Conservation (phyloP, 1,140 invertebrate genomes). For the Drosophila obscura region DNA sequence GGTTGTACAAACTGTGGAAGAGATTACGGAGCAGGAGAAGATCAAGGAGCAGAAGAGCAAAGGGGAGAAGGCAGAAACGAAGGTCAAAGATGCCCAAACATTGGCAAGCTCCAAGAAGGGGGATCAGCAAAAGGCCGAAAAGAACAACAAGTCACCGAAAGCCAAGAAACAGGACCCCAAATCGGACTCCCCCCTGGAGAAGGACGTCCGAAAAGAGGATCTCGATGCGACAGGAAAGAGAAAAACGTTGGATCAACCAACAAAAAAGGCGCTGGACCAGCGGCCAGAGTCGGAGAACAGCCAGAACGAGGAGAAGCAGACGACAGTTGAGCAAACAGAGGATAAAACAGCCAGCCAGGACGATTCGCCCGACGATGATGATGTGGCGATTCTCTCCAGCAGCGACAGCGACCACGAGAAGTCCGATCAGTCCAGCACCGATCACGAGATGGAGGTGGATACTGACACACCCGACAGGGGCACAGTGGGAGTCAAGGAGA, state of each 20-base stretch:
- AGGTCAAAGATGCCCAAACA: neutral
- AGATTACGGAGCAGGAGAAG: neutral
- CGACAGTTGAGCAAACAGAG: no score
- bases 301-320: no score
- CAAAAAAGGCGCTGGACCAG: no score
- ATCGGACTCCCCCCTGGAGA: no score
- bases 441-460: slow-evolving; percentile 55
- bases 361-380: no score
- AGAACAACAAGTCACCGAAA: neutral
- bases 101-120: neutral
- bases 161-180: neutral
- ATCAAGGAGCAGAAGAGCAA: slow-evolving; percentile 1
- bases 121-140: neutral
- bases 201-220: no score
- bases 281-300: neutral
- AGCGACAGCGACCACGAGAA: slow-evolving; percentile 40
- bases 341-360: neutral
- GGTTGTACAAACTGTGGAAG: neutral
- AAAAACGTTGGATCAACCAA: no score
- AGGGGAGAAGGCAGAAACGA: neutral
- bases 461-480: slow-evolving; percentile 32
- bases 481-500: neutral
- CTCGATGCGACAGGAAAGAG: no score
- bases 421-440: slow-evolving; percentile 30
- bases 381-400: slow-evolving; percentile 32